phyloP scores from a whole-genome alignment of 2,113 vertebrate species.

The Muscicapa adusta region DNA sequence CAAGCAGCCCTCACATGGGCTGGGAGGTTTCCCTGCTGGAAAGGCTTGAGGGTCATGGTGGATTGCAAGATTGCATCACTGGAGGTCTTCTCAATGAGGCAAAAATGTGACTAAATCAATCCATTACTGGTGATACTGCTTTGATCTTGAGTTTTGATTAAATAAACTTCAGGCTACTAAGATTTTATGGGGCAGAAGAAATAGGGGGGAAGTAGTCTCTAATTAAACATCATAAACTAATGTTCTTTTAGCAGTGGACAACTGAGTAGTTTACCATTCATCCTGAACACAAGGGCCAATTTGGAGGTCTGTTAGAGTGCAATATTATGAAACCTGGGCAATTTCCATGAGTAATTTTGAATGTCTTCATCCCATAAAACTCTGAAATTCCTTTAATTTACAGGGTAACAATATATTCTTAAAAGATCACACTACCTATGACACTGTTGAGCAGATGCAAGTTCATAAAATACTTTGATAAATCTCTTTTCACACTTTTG shows the following conservation, averaged over 20 bases:
- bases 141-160: neutral
- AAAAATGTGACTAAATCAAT: neutral
- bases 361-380: neutral
- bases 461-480: conserved; percentile 8
- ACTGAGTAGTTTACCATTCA: neutral
- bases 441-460: neutral
- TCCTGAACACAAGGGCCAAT: neutral
- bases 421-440: neutral
- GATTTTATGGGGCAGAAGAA: accelerated
- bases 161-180: neutral
- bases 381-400: neutral
- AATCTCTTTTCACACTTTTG: neutral
- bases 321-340: neutral
- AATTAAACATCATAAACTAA: neutral
- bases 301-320: neutral
- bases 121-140: neutral
- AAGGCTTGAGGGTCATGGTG: accelerated
- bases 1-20: neutral
- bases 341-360: neutral
- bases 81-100: neutral
- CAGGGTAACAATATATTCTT: neutral
- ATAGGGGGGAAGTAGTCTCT: neutral
- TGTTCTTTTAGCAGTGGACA: neutral
- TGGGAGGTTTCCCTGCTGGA: neutral
- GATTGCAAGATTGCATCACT: neutral